Evolutionary conservation across 2,888 invertebrate species (phyloP).

Genomic region (Leptinotarsa haldemani): DNA sequence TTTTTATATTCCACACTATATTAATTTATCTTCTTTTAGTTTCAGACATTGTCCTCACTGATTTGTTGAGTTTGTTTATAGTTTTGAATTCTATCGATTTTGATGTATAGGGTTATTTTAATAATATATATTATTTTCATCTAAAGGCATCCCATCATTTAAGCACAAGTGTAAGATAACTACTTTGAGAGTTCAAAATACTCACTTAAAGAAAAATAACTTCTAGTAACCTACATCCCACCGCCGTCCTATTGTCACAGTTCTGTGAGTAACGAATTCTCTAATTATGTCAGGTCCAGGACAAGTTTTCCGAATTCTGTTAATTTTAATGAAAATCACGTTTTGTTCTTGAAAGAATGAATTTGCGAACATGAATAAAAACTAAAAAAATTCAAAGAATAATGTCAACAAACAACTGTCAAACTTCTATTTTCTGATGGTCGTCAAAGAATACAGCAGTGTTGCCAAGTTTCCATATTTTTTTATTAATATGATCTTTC

Average conservation of each 20-base stretch:
- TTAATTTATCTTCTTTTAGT: too few relatives aligned
- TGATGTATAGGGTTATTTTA: too few relatives aligned
- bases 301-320: not conserved
- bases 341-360: constrained; percentile 1
- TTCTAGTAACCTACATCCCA: constrained; percentile 4
- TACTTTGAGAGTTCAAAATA: not conserved
- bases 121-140: too few relatives aligned
- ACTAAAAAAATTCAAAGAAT: constrained; percentile 2
- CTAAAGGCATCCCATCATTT: too few relatives aligned
- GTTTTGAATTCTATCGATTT: too few relatives aligned
- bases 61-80: too few relatives aligned
- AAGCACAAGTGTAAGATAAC: not conserved
- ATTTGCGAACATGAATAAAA: constrained; percentile 3
- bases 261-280: not conserved
- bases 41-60: not conserved
- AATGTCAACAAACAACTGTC: constrained; percentile 8
- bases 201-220: not conserved
- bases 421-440: not conserved
- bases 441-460: not conserved
- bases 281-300: not conserved
- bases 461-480: too few relatives aligned
- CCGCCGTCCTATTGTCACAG: not conserved
- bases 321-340: not conserved
- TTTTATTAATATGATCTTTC: too few relatives aligned
- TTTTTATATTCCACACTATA: too few relatives aligned